Evolutionary conservation across 2,113 vertebrate genomes (phyloP).

Genomic region (Diglossa brunneiventris): DNA sequence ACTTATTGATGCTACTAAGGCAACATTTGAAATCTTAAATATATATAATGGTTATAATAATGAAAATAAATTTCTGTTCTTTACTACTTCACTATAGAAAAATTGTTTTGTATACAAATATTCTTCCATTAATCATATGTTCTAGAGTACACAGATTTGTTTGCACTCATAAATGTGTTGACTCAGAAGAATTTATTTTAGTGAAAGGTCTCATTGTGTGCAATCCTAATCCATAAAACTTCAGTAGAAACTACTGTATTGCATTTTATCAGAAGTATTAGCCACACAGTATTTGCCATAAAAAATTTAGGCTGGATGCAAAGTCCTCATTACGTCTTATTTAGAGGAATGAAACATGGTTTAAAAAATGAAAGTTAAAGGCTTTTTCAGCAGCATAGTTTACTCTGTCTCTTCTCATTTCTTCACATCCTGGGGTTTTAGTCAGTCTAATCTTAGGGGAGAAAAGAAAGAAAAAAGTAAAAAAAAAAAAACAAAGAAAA

Average conservation of each 20-base stretch:
- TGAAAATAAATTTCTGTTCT: neutral
- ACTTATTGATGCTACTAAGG: neutral
- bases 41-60: neutral
- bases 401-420: neutral
- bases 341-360: neutral
- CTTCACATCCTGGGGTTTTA: neutral
- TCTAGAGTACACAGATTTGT: neutral
- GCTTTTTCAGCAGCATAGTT: neutral
- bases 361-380: neutral
- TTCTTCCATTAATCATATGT: neutral
- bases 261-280: neutral
- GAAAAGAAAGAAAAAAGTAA: too few species aligned
- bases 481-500: neutral
- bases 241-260: neutral
- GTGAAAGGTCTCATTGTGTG: neutral
- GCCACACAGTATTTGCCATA: neutral
- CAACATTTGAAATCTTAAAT: neutral
- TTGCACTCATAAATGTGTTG: neutral
- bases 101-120: neutral
- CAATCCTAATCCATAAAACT: neutral
- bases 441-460: neutral
- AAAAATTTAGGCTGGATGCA: neutral
- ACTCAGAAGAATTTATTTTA: neutral
- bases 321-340: neutral
- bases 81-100: neutral